Conservation (phyloP, 2,888 invertebrate genomes). For the Lasioglossum leucozonium region DNA sequence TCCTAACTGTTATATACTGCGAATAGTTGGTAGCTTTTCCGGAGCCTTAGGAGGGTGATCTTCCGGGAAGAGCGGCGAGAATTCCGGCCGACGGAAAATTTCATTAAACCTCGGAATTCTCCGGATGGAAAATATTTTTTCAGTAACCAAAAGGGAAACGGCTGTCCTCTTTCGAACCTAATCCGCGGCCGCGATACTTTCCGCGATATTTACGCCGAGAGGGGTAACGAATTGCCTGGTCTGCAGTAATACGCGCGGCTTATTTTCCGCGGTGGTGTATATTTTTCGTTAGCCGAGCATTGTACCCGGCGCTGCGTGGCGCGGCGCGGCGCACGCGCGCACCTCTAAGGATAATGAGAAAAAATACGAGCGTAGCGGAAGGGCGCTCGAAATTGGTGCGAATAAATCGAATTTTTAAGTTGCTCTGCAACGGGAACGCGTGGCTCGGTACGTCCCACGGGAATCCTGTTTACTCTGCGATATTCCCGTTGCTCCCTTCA, state of each 20-base stretch:
- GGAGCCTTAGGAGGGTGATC: background rate
- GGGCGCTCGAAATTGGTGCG: background rate
- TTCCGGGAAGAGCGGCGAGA: background rate
- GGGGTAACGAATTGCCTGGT: constrained; percentile 39
- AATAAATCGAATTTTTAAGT: constrained; percentile 23
- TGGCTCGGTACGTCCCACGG: background rate
- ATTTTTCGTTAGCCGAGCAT: constrained; percentile 39
- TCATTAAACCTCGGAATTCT: constrained; percentile 9
- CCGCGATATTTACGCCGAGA: constrained; percentile 31
- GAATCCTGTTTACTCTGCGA: background rate
- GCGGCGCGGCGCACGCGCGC: background rate
- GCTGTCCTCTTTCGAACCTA: constrained; percentile 14
- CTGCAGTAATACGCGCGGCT: constrained; percentile 43
- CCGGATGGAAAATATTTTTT: background rate
- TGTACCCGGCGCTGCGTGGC: too few species aligned
- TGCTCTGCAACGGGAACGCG: background rate
- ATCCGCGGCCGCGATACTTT: constrained; percentile 26
- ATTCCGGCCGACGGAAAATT: background rate
- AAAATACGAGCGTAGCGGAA: constrained; percentile 21
- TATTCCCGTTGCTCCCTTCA: background rate
- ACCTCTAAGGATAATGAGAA: constrained; percentile 41
- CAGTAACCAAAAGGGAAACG: background rate
- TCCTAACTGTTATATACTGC: background rate
- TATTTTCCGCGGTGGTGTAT: constrained; percentile 26
- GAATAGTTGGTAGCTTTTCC: background rate